Evolutionary conservation across 2,797 vertebrate genomes (phyloP).

Genomic region (Myoxocephalus aenaeus): DNA sequence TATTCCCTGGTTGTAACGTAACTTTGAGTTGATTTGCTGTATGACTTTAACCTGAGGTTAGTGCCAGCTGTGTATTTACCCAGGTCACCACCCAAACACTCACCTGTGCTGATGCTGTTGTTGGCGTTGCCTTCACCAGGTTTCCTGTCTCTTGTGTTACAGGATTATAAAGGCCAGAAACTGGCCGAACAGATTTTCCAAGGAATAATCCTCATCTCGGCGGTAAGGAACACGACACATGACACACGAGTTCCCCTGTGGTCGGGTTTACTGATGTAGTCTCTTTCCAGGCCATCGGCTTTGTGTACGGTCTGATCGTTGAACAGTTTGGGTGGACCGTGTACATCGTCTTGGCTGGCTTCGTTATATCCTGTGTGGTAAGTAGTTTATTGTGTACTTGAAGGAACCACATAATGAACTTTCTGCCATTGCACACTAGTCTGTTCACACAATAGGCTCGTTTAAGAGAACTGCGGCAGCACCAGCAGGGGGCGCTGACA

Average conservation of each 20-base stretch:
- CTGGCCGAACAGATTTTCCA: slow-evolving; percentile 98
- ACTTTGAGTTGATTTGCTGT: background rate
- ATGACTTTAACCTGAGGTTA: accelerated
- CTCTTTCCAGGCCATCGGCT: slow-evolving; percentile 90
- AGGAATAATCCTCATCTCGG: slow-evolving; percentile 95
- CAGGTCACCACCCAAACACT: background rate
- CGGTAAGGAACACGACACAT: slow-evolving; percentile 84
- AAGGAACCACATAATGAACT: background rate
- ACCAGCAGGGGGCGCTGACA: too few species aligned
- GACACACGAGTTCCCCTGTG: background rate
- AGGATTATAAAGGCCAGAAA: slow-evolving; percentile 99
- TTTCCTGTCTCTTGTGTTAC: slow-evolving; percentile 26
- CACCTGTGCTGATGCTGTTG: background rate
- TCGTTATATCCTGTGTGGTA: slow-evolving; percentile 95
- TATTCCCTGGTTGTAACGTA: background rate
- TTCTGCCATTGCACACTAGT: background rate
- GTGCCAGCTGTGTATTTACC: background rate
- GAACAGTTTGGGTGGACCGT: slow-evolving; percentile 99
- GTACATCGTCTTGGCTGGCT: slow-evolving; percentile 94
- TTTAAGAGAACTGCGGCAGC: too few species aligned
- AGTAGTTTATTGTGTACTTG: slow-evolving; percentile 53
- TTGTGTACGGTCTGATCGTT: slow-evolving; percentile 91
- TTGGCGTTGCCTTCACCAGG: background rate
- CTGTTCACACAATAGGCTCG: background rate
- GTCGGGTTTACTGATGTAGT: slow-evolving; percentile 5